Percentiles rank a stretch among this genome's conserved stretches.
These are phyloP conservation scores for Trichechus manatus DNA, from an alignment of 2,113 vertebrate species.

Conservation along the genomic window DNA sequence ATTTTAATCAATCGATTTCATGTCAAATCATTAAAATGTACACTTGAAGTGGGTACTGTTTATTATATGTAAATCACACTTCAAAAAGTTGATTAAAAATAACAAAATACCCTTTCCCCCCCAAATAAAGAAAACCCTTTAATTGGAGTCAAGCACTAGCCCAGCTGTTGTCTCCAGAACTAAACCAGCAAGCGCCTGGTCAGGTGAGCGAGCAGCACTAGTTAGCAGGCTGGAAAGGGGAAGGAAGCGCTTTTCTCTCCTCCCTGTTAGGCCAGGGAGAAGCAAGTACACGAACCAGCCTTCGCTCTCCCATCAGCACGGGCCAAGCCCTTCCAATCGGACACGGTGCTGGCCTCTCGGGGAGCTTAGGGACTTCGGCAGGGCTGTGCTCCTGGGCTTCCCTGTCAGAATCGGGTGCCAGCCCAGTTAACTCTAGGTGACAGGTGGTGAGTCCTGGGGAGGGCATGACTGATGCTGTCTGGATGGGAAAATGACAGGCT, in stretches of 20 bases:
- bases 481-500: not conserved
- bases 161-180: not conserved
- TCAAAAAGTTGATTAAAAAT: slow-evolving; percentile 10
- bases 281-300: not conserved
- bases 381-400: not conserved
- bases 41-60: not conserved
- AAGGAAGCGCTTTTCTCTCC: not conserved
- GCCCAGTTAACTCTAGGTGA: too few species aligned
- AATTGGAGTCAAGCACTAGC: not conserved
- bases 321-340: too few species aligned
- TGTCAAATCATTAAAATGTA: not conserved
- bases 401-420: not conserved
- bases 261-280: not conserved
- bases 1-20: not conserved
- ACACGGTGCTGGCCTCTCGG: not conserved
- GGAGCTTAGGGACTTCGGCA: not conserved
- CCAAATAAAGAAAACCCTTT: not conserved
- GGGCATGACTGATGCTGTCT: not conserved
- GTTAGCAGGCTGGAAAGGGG: not conserved
- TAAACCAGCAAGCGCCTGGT: not conserved
- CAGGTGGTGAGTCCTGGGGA: not conserved
- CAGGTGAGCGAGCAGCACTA: not conserved
- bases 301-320: not conserved
- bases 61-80: not conserved
- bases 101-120: not conserved